These are phyloP conservation scores for Synanthedon vespiformis DNA, from an alignment of 2,888 invertebrate species.

Conservation along the genomic window DNA sequence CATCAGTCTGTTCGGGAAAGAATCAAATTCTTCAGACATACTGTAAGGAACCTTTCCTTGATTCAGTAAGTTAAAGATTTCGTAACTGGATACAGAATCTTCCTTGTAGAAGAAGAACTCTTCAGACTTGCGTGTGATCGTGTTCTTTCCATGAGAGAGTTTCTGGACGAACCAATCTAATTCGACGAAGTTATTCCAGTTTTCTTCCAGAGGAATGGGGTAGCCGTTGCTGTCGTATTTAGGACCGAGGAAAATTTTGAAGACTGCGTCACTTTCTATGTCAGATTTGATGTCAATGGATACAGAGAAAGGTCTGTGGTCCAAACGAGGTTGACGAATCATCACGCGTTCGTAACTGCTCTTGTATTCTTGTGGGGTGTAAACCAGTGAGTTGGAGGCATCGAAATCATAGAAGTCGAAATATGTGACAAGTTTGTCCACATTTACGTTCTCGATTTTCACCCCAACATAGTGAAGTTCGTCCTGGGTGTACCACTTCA, in stretches of 20 bases:
- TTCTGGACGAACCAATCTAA: constrained; percentile 42
- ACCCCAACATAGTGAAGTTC: constrained; percentile 63
- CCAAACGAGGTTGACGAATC: constrained; percentile 58
- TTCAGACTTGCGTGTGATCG: constrained; percentile 66
- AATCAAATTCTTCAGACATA: constrained; percentile 55
- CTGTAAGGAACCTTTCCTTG: constrained; percentile 15
- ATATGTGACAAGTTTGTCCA: constrained; percentile 69
- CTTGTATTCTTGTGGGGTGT: constrained; percentile 24
- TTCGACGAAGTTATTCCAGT: constrained; percentile 15
- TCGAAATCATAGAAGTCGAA: constrained; percentile 65
- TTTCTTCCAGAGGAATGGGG: constrained; percentile 27
- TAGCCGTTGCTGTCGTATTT: constrained; percentile 67
- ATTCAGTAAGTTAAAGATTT: constrained; percentile 65
- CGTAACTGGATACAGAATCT: constrained; percentile 67
- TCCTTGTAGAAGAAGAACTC: constrained; percentile 67
- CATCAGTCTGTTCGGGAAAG: constrained; percentile 69
- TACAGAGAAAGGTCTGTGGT: constrained; percentile 65
- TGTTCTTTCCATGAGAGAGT: constrained; percentile 66
- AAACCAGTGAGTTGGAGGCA: constrained; percentile 43
- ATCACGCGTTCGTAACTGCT: constrained; percentile 28
- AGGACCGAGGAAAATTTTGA: constrained; percentile 72
- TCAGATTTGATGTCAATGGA: constrained; percentile 51
- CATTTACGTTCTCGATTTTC: constrained; percentile 59
- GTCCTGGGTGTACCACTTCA: constrained; percentile 61
- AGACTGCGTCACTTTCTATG: constrained; percentile 50